Conservation (phyloP, 30 jellyfish, hydroid and myxozoan genomes). For the Hydra vulgaris region DNA sequence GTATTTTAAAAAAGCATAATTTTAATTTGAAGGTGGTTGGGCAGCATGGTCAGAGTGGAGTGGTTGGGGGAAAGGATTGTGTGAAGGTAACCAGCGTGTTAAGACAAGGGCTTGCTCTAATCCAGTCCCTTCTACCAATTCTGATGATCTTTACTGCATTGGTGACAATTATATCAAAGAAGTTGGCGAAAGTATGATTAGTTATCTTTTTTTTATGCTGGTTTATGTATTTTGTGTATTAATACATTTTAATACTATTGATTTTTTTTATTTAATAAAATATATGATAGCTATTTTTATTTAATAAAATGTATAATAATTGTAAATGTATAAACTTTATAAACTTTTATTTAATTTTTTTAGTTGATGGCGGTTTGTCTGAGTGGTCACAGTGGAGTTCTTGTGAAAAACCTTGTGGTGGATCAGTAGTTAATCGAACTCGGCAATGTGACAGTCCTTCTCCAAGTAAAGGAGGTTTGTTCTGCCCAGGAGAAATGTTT, state of each 20-base stretch:
- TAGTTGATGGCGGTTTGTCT: conserved; percentile 96
- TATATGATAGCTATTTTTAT: no score
- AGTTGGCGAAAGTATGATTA: conserved; percentile 61
- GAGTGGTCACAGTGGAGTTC: conserved; percentile 99
- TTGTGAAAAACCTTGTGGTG: conserved; percentile 92
- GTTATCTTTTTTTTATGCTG: no score
- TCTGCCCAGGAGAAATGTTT: conserved; percentile 50
- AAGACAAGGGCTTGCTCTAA: conserved; percentile 88
- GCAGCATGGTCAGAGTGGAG: conserved; percentile 97
- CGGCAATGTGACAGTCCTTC: conserved; percentile 73
- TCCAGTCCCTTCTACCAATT: conserved; percentile 64
- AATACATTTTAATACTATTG: no score
- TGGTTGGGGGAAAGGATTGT: conserved; percentile 82
- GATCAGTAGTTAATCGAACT: conserved; percentile 86
- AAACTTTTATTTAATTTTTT: no score
- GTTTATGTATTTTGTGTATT: no score
- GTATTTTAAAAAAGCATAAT: no score
- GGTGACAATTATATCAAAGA: conserved; percentile 73
- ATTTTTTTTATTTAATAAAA: no score
- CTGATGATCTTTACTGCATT: conserved; percentile 57
- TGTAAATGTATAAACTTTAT: no score
- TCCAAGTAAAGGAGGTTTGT: conserved; percentile 65
- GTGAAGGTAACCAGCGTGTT: conserved; percentile 89
- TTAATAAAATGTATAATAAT: no score
- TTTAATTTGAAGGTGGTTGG: conserved; percentile 59